phyloP scores from a whole-genome alignment of 1,140 invertebrate genomes.

The Caerostris darwini region DNA sequence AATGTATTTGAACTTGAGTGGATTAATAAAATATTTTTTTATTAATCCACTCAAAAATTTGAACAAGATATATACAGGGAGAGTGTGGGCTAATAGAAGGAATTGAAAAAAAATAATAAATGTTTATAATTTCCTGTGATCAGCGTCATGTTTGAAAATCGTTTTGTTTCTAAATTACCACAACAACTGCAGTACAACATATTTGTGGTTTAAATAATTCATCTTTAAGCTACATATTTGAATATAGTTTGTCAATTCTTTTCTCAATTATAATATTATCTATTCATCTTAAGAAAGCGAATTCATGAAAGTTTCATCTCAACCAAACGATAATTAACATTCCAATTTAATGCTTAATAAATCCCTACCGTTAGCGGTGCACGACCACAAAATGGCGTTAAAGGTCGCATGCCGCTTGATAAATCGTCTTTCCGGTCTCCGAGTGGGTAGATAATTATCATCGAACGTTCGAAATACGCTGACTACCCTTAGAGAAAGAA shows the following conservation, averaged over 20 bases:
- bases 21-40: no score
- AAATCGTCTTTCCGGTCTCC: neutral
- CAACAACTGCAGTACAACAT: no score
- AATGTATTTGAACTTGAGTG: no score
- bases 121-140: no score
- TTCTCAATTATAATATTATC: neutral
- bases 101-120: no score
- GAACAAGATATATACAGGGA: no score
- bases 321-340: neutral
- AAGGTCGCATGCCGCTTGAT: constrained; percentile 20
- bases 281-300: neutral
- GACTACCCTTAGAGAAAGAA: neutral
- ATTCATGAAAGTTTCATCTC: neutral
- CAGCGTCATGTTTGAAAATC: no score
- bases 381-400: neutral
- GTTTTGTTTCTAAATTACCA: no score
- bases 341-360: neutral
- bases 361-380: neutral
- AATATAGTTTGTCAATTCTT: neutral
- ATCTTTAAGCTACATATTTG: neutral
- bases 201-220: neutral
- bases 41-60: no score
- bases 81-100: no score
- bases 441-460: constrained; percentile 49
- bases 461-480: neutral